These are phyloP conservation scores for Pteruthius melanotis DNA, from an alignment of 2,113 vertebrate species.

Conservation along the genomic window DNA sequence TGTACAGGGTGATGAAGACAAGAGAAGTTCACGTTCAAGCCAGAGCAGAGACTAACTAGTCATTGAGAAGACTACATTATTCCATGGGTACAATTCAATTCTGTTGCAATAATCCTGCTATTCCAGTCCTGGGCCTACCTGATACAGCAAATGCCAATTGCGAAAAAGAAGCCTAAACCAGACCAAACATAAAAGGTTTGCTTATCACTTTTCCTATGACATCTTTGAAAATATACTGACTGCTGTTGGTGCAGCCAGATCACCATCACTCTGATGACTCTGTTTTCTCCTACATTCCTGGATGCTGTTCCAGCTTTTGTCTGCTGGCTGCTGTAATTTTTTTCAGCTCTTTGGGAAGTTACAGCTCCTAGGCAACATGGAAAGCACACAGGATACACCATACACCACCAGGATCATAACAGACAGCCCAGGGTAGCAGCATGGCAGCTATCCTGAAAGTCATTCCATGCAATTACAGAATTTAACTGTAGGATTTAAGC, in stretches of 20 bases:
- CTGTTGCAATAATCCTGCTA: not conserved
- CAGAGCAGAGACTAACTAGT: not conserved
- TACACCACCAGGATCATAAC: accelerated
- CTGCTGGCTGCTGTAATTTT: not conserved
- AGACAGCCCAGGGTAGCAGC: not conserved
- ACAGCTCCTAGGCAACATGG: not conserved
- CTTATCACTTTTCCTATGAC: not conserved
- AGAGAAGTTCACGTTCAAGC: not conserved
- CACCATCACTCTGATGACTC: no score
- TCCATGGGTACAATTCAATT: not conserved
- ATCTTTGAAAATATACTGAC: not conserved
- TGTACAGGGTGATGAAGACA: not conserved
- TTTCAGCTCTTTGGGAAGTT: not conserved
- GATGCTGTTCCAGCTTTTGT: not conserved
- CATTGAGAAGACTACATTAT: not conserved
- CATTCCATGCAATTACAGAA: not conserved
- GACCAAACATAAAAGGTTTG: not conserved
- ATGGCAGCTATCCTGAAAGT: not conserved
- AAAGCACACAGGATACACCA: not conserved
- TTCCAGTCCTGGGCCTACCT: not conserved
- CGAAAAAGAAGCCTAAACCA: not conserved
- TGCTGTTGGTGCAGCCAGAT: not conserved
- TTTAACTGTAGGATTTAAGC: not conserved
- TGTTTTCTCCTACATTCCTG: not conserved
- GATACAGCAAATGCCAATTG: not conserved